phyloP scores from a whole-genome alignment of 2,888 invertebrate genomes.

The Tanytarsus gracilentus region DNA sequence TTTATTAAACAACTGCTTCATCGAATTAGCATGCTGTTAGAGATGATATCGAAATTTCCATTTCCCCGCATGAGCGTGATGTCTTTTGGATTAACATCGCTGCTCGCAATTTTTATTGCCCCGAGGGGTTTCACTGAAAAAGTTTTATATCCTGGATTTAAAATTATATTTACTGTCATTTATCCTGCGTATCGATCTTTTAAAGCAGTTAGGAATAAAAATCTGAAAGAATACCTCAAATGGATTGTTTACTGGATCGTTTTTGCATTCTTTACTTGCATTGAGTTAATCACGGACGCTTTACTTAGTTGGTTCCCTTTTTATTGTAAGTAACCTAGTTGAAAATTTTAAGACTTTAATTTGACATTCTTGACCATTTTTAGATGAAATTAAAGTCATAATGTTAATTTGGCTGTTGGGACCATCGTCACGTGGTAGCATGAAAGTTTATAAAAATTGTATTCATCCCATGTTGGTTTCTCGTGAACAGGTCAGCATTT shows the following conservation, averaged over 20 bases:
- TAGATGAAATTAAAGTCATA: constrained; percentile 24
- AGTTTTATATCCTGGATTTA: constrained; percentile 54
- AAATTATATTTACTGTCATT: constrained; percentile 15
- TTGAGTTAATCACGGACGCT: constrained; percentile 22
- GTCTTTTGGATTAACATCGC: constrained; percentile 22
- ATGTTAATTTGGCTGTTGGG: constrained; percentile 20
- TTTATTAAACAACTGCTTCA: constrained; percentile 11
- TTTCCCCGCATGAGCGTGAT: constrained; percentile 38
- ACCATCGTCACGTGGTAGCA: constrained; percentile 4
- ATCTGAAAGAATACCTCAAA: constrained; percentile 22
- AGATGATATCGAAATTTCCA: constrained; percentile 37
- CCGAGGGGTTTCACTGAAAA: constrained; percentile 45
- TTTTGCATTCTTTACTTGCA: constrained; percentile 19
- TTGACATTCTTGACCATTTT: no score
- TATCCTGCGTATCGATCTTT: constrained; percentile 27
- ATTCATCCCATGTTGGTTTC: constrained; percentile 24
- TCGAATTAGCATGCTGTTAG: constrained; percentile 37
- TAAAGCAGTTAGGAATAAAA: constrained; percentile 23
- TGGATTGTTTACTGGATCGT: constrained; percentile 25
- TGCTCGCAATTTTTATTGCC: constrained; percentile 18
- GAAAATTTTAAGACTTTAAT: no score
- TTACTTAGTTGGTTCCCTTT: constrained; percentile 21
- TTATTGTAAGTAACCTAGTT: no score
- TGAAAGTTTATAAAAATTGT: constrained; percentile 13
- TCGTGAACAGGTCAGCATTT: constrained; percentile 13